Percentiles rank a stretch among this genome's conserved stretches.
Conservation (phyloP, 2,113 vertebrate species). For the Tachycineta bicolor region DNA sequence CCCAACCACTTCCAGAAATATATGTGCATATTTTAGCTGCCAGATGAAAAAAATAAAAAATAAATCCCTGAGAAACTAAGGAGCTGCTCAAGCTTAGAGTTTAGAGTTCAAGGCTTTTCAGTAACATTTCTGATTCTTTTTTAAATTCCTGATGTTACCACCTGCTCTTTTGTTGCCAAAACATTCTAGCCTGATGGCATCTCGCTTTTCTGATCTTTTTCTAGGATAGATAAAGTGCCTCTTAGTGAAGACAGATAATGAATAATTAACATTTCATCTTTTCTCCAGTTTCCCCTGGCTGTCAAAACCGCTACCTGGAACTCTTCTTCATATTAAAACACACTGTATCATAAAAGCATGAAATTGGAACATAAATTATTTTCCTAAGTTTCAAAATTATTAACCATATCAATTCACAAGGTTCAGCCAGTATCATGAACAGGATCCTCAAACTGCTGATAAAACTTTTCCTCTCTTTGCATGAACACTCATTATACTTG, state of each 20-base stretch:
- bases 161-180: background rate
- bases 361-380: background rate
- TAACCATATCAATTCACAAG: background rate
- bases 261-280: background rate
- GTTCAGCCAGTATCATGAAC: background rate
- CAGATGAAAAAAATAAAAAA: background rate
- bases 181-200: background rate
- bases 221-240: background rate
- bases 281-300: background rate
- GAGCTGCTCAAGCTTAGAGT: background rate
- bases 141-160: background rate
- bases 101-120: background rate
- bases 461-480: background rate
- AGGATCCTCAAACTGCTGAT: background rate
- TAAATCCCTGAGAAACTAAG: background rate
- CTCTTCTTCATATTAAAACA: background rate
- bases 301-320: background rate
- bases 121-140: background rate
- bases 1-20: background rate
- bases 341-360: background rate
- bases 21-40: background rate
- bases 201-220: background rate
- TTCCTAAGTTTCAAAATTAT: background rate
- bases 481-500: background rate
- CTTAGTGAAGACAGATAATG: background rate